Evolutionary conservation across 1,140 invertebrate species (phyloP).

Genomic region (Hylaeus anthracinus): DNA sequence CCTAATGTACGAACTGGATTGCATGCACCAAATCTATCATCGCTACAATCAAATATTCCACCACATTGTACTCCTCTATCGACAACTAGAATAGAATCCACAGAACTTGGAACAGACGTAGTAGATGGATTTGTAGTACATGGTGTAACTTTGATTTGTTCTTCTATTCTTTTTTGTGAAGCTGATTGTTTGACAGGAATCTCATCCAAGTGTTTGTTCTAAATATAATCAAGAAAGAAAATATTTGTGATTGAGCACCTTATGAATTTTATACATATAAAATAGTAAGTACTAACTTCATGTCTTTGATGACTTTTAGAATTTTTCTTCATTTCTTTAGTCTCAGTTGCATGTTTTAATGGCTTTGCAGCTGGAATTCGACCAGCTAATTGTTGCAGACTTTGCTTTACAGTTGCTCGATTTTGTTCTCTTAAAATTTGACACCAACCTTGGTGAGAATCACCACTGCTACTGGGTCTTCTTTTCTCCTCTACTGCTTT

Average conservation of each 20-base stretch:
- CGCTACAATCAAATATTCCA: conserved; percentile 47
- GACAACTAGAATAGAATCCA: conserved; percentile 55
- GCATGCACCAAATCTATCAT: conserved; percentile 55
- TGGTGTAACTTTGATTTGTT: conserved; percentile 26
- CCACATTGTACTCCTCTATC: conserved; percentile 64
- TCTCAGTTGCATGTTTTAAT: conserved; percentile 28
- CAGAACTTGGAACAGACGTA: conserved; percentile 38
- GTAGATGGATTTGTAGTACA: conserved; percentile 43
- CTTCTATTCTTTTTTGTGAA: conserved; percentile 39
- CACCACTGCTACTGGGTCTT: conserved; percentile 17
- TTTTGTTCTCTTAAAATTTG: conserved; percentile 59
- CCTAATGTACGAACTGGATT: conserved; percentile 63
- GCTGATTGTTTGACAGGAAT: conserved; percentile 41
- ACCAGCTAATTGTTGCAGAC: conserved; percentile 31
- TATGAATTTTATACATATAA: background rate
- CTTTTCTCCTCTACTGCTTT: conserved; percentile 49
- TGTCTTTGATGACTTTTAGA: conserved; percentile 18
- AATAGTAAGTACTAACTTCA: conserved; percentile 15
- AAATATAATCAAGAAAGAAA: conserved; percentile 12
- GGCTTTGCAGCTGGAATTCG: conserved; percentile 30
- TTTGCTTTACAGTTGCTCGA: conserved; percentile 51
- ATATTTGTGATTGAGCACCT: background rate
- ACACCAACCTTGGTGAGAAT: conserved; percentile 55
- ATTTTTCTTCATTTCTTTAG: conserved; percentile 42
- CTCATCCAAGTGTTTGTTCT: conserved; percentile 54